Percentiles rank a stretch among this genome's conserved stretches.
Conservation (phyloP, 2,888 invertebrate species). For the Atethmia centrago region DNA sequence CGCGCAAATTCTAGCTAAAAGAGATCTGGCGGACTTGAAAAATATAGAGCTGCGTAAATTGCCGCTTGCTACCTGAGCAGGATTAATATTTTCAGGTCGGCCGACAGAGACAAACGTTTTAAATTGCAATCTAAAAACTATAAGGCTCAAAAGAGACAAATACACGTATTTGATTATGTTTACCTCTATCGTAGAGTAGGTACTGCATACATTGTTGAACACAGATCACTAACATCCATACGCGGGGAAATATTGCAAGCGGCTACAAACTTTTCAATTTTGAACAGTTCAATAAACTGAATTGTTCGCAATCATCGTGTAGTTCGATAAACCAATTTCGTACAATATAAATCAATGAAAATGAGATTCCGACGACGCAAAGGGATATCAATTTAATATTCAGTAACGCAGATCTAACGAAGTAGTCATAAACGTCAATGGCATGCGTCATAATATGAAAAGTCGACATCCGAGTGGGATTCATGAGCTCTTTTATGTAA, state of each 20-base stretch:
- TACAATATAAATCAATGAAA: slow-evolving; percentile 79
- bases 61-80: slow-evolving; percentile 67
- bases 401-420: slow-evolving; percentile 68
- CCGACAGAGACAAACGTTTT: slow-evolving; percentile 48
- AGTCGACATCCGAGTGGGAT: slow-evolving; percentile 72
- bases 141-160: slow-evolving; percentile 10
- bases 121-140: slow-evolving; percentile 52
- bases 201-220: neutral
- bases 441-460: slow-evolving; percentile 71
- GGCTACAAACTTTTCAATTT: slow-evolving; percentile 74
- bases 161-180: neutral
- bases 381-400: slow-evolving; percentile 76
- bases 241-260: slow-evolving; percentile 57
- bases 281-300: slow-evolving; percentile 77
- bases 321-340: slow-evolving; percentile 80
- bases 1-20: slow-evolving; percentile 78
- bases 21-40: slow-evolving; percentile 74
- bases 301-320: slow-evolving; percentile 79
- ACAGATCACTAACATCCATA: slow-evolving; percentile 42
- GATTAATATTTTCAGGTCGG: slow-evolving; percentile 70
- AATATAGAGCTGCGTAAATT: slow-evolving; percentile 74
- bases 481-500: slow-evolving; percentile 80
- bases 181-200: neutral
- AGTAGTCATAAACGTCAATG: slow-evolving; percentile 70
- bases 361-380: slow-evolving; percentile 70